phyloP scores from a whole-genome alignment of 2,888 invertebrate species.

The Xanthia icteritia region DNA sequence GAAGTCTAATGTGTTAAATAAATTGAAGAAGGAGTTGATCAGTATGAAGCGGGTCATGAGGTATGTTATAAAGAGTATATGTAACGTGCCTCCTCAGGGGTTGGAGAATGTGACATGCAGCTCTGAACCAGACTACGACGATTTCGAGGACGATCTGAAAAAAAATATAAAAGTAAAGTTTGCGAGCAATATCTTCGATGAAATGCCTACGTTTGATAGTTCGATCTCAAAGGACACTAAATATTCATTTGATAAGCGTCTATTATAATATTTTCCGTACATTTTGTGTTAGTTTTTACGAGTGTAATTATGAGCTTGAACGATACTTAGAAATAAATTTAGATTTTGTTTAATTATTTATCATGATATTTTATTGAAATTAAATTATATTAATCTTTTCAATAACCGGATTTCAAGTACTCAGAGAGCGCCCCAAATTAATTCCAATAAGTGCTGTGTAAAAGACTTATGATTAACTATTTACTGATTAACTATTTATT shows the following conservation, averaged over 20 bases:
- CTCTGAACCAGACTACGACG: slow-evolving; percentile 78
- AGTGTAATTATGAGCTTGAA: slow-evolving; percentile 36
- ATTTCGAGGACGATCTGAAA: slow-evolving; percentile 77
- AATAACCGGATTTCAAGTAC: background rate
- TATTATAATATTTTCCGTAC: slow-evolving; percentile 58
- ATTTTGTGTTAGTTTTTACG: slow-evolving; percentile 48
- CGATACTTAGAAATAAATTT: slow-evolving; percentile 52
- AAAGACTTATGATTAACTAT: slow-evolving; percentile 1
- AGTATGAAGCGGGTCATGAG: slow-evolving; percentile 79
- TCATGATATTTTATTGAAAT: slow-evolving; percentile 4
- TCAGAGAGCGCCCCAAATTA: slow-evolving; percentile 3
- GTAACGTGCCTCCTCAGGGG: slow-evolving; percentile 64
- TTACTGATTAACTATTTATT: background rate
- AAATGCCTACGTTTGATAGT: slow-evolving; percentile 72
- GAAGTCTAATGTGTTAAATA: slow-evolving; percentile 76
- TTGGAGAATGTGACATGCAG: slow-evolving; percentile 61
- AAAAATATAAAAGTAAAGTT: slow-evolving; percentile 68
- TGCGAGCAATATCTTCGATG: slow-evolving; percentile 62
- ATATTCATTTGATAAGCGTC: slow-evolving; percentile 59
- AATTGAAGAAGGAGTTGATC: slow-evolving; percentile 79
- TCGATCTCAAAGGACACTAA: slow-evolving; percentile 72
- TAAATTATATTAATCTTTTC: background rate
- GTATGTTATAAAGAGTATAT: slow-evolving; percentile 77
- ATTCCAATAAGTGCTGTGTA: slow-evolving; percentile 4
- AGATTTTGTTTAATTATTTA: slow-evolving; percentile 13